Base-by-base conservation (phyloP, 2,797 vertebrate species). In the Danio tinwini region DNA sequence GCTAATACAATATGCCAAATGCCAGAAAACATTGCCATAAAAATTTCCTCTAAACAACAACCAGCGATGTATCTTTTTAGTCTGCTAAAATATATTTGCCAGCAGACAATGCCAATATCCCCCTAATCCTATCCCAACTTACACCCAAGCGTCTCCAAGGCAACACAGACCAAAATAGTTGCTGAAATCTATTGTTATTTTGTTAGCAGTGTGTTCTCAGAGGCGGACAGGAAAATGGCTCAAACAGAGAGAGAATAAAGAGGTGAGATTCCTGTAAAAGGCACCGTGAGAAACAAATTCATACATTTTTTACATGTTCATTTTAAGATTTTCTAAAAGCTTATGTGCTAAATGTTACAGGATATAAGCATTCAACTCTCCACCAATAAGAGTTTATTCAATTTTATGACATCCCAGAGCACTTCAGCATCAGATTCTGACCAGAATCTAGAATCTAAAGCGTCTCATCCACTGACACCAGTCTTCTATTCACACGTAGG, bases 151-250 rank as follows among this genome's bases (percentile, higher is more conserved):
- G 78, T 88, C 86, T 81, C 87, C 82, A 88, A 87, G 82, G 87
- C 83, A 86, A 86, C 81, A 13, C 42, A 81, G 85, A 80, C 85
- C 78, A 82, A 85, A 86, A 86, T 88, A 88, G 86, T 87, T 82
- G 79, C 68, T 70, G 75, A 81, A 71, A 85, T 82, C 84, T 83
- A 78, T 83, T 79, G 82, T 73, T 77, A 76, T 79, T 84, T 85
- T 82, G 82, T 75, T 84, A 69, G 72, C 83, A 80, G 55, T 77
- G 76, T 80, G 83, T 85, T 80, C 78, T 68, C 73, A 73, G 72
- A 85, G 67, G 77, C 59, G 62, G 85, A 81, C 72, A 78, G 81
- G 65, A 79, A 72, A 85, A 55, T 16, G 69, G 72, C 53, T 81
- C 49, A 78, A 40, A 71, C 52, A 62, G 58, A 29, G 29, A 72